phyloP scores from a whole-genome alignment of 1,140 invertebrate species.

The Drosophila bipectinata region DNA sequence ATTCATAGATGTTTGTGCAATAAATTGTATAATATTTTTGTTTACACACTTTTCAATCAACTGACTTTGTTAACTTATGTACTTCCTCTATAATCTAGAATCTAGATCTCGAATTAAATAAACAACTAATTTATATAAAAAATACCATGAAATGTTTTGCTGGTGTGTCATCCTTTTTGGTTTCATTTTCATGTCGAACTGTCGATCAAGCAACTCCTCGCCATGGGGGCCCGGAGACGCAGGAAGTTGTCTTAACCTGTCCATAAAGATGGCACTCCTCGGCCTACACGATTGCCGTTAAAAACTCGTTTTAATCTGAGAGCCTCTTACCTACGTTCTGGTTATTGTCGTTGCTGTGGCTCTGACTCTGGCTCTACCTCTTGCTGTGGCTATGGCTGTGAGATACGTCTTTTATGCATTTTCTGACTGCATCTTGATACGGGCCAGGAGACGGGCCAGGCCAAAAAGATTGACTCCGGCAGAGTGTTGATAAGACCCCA shows the following conservation, averaged over 20 bases:
- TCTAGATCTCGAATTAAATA: conserved; percentile 33
- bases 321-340: conserved; percentile 18
- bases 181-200: conserved; percentile 46
- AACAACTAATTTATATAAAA: conserved; percentile 53
- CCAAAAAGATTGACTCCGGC: conserved; percentile 55
- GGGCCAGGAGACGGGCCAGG: conserved; percentile 36
- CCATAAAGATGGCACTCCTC: conserved; percentile 61
- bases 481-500: conserved; percentile 68
- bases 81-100: neutral
- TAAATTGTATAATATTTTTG: too few relatives aligned
- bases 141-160: conserved; percentile 35
- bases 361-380: conserved; percentile 2
- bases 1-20: neutral
- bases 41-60: too few relatives aligned
- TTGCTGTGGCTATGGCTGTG: conserved; percentile 14
- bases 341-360: conserved; percentile 20
- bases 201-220: conserved; percentile 26
- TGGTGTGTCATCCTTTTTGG: conserved; percentile 47
- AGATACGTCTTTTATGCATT: conserved; percentile 51
- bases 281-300: conserved; percentile 56
- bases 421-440: conserved; percentile 60
- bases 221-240: conserved; percentile 25
- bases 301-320: conserved; percentile 54
- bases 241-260: conserved; percentile 59
- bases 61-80: conserved; percentile 14